phyloP scores from a whole-genome alignment of 2,113 vertebrate genomes.

The Kryptolebias marmoratus region DNA sequence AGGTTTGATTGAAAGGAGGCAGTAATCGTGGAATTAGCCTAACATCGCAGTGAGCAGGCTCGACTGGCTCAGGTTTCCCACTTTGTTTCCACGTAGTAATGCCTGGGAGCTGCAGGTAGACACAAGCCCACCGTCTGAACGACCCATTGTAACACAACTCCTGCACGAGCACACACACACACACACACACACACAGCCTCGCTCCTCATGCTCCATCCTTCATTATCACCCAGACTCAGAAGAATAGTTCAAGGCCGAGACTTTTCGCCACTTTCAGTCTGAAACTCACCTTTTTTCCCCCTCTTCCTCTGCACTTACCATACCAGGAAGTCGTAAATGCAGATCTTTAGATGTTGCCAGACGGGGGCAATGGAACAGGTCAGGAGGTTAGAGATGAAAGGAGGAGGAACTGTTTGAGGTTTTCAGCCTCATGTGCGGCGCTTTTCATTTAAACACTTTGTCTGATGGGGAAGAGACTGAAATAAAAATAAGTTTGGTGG shows the following conservation, averaged over 20 bases:
- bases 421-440: conserved; percentile 3
- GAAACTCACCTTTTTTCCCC: conserved; percentile 8
- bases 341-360: conserved; percentile 53
- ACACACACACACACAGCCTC: conserved; percentile 29
- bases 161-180: conserved; percentile 32
- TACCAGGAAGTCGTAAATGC: conserved; percentile 59
- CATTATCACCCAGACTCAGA: conserved; percentile 44
- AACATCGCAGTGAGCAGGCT: conserved; percentile 52
- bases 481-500: conserved; percentile 22
- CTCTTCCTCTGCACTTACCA: conserved; percentile 10
- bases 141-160: conserved; percentile 46
- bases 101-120: conserved; percentile 54
- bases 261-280: conserved; percentile 28
- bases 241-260: conserved; percentile 38
- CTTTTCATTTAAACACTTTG: conserved; percentile 7
- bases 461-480: background rate
- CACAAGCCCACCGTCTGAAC: conserved; percentile 53
- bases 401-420: conserved; percentile 22
- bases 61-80: conserved; percentile 52
- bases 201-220: conserved; percentile 48
- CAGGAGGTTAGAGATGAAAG: conserved; percentile 67
- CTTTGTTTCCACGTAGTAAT: conserved; percentile 32
- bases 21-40: conserved; percentile 65
- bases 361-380: conserved; percentile 38
- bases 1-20: conserved; percentile 64